phyloP scores from a whole-genome alignment of 2,888 invertebrate species.

The Hyalella azteca region DNA sequence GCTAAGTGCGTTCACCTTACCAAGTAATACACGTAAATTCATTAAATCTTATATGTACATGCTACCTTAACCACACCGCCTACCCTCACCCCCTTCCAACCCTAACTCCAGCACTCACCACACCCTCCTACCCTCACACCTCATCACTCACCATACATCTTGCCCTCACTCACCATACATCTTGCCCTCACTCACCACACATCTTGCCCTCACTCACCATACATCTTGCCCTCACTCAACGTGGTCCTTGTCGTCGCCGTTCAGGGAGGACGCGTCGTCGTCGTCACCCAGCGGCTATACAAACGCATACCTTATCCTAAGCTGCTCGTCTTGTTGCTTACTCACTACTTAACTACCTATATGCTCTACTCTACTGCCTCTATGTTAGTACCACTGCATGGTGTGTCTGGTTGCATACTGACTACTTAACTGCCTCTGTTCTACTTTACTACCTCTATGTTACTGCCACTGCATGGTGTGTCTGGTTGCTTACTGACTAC shows the following conservation, averaged over 20 bases:
- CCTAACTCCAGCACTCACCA: background rate
- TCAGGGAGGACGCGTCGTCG: conserved; percentile 53
- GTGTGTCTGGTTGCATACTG: too few relatives aligned
- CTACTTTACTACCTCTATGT: too few relatives aligned
- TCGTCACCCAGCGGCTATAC: conserved; percentile 51
- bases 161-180: background rate
- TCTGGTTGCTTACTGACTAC: too few relatives aligned
- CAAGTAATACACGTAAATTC: too few relatives aligned
- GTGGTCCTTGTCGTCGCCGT: conserved; percentile 84
- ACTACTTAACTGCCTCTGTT: too few relatives aligned
- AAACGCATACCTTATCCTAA: background rate
- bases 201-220: conserved; percentile 99
- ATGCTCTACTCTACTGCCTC: too few relatives aligned
- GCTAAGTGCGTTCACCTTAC: too few relatives aligned
- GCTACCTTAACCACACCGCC: background rate
- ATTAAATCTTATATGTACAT: too few relatives aligned
- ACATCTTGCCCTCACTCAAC: conserved; percentile 99
- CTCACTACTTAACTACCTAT: too few relatives aligned
- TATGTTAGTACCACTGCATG: too few relatives aligned
- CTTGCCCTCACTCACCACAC: conserved; percentile 77
- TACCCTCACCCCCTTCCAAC: background rate
- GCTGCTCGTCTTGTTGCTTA: too few relatives aligned
- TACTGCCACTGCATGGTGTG: too few relatives aligned
- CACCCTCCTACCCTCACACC: background rate
- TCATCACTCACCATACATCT: conserved; percentile 68